Evolutionary conservation across 2,888 invertebrate genomes (phyloP).

Genomic region (Eupsilia transversa): DNA sequence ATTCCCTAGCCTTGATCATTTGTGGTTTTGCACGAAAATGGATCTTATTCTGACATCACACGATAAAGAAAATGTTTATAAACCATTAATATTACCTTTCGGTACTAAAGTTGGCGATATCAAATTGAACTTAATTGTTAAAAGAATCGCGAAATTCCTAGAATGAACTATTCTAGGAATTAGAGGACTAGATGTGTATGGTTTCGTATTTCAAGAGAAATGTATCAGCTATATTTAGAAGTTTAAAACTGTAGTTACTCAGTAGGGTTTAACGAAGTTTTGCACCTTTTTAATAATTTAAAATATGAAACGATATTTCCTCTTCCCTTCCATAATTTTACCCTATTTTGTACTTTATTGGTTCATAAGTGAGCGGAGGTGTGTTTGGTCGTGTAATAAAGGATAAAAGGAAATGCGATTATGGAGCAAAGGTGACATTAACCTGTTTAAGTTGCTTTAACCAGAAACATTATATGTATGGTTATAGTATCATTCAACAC

Average conservation of each 20-base stretch:
- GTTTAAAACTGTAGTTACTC: neutral
- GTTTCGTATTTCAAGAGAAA: neutral
- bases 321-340: constrained; percentile 12
- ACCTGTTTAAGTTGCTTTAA: constrained; percentile 29
- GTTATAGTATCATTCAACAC: constrained; percentile 4
- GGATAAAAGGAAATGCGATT: constrained; percentile 27
- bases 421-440: constrained; percentile 20
- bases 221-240: neutral
- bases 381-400: constrained; percentile 17
- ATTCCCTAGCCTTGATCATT: neutral
- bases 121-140: neutral
- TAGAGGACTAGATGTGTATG: no score
- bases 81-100: neutral
- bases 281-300: neutral
- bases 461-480: constrained; percentile 5
- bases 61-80: neutral
- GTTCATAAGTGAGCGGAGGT: constrained; percentile 41
- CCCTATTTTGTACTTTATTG: constrained; percentile 32
- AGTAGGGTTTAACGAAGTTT: neutral
- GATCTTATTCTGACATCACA: neutral
- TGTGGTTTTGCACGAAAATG: no score
- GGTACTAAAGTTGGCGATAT: neutral
- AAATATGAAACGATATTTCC: constrained; percentile 7
- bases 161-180: no score
- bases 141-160: neutral